Conservation (phyloP, 2,797 vertebrate species). For the Benthosema pterotum region DNA sequence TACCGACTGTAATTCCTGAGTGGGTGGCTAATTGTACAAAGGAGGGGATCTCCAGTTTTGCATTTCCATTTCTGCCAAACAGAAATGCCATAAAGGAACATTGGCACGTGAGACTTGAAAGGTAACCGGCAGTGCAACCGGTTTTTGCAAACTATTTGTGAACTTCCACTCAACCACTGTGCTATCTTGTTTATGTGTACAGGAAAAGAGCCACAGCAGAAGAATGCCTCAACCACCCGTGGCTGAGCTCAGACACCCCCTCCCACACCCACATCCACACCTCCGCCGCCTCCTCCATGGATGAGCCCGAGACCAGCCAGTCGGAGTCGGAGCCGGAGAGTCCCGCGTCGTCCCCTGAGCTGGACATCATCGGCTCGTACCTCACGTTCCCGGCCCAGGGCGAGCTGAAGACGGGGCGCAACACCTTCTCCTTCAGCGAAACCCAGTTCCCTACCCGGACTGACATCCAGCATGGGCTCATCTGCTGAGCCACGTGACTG, state of each 20-base stretch:
- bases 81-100: constrained; percentile 45
- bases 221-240: constrained; percentile 82
- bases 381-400: constrained; percentile 72
- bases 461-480: constrained; percentile 82
- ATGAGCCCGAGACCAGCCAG: constrained; percentile 77
- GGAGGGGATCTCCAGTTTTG: no score
- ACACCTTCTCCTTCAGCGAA: constrained; percentile 77
- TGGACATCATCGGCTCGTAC: constrained; percentile 73
- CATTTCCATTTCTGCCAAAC: constrained; percentile 20
- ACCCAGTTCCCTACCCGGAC: constrained; percentile 68
- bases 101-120: constrained; percentile 31
- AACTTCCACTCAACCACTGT: constrained; percentile 63
- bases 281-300: constrained; percentile 54
- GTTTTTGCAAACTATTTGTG: constrained; percentile 57
- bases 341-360: constrained; percentile 71
- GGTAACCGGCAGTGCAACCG: constrained; percentile 33
- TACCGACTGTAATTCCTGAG: no score
- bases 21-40: no score
- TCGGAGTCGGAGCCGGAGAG: constrained; percentile 81
- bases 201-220: constrained; percentile 83
- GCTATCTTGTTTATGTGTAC: constrained; percentile 66
- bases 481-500: constrained; percentile 70
- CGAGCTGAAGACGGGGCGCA: constrained; percentile 75
- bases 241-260: constrained; percentile 69
- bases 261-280: constrained; percentile 52